Conservation (phyloP, 2,888 invertebrate species). For the Beris chalybata region DNA sequence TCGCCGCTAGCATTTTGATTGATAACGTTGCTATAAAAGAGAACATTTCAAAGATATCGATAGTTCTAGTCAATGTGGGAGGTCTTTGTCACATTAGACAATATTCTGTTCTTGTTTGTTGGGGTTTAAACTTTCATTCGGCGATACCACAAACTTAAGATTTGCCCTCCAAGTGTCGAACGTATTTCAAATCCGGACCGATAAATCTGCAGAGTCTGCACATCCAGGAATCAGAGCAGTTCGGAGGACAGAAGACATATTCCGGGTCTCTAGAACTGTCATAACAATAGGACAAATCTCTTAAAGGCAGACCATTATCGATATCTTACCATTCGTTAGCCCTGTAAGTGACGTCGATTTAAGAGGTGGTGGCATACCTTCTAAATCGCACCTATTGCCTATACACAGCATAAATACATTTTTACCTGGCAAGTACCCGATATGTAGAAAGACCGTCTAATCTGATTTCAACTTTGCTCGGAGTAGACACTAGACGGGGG, state of each 20-base stretch:
- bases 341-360: conserved; percentile 14
- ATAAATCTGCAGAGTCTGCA: too few relatives aligned
- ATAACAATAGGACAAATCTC: conserved; percentile 24
- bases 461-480: conserved; percentile 32
- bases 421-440: neutral
- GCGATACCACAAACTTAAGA: too few relatives aligned
- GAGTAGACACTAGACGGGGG: conserved; percentile 8
- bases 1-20: too few relatives aligned
- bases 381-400: neutral
- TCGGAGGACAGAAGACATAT: neutral
- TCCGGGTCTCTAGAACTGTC: conserved; percentile 9
- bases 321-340: conserved; percentile 19
- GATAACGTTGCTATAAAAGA: too few relatives aligned
- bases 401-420: conserved; percentile 3
- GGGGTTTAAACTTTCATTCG: too few relatives aligned
- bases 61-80: too few relatives aligned
- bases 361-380: conserved; percentile 6
- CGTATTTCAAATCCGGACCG: too few relatives aligned
- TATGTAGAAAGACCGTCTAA: conserved; percentile 21
- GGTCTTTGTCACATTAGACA: too few relatives aligned
- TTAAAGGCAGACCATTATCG: neutral
- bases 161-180: too few relatives aligned
- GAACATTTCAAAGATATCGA: too few relatives aligned
- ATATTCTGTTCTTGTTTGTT: too few relatives aligned
- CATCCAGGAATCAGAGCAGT: too few relatives aligned